Percentiles rank a stretch among this genome's conserved stretches.
Evolutionary conservation across 2,797 vertebrate species (phyloP).

Genomic region (Siniperca obscura): DNA sequence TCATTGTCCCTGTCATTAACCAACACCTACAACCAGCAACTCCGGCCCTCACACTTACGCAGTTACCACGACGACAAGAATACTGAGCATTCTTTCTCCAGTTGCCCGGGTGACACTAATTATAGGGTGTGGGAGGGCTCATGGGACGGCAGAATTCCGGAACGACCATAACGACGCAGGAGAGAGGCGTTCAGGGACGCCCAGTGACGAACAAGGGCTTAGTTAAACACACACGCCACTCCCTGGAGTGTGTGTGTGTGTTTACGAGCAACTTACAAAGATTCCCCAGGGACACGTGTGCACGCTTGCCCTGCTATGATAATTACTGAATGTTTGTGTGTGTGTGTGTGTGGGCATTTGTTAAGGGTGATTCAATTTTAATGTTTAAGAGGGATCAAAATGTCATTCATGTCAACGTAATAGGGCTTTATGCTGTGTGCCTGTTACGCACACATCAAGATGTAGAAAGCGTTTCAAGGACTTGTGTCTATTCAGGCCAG

Average conservation of each 20-base stretch:
- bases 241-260: slow-evolving; percentile 64
- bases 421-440: slow-evolving; percentile 17
- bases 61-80: slow-evolving; percentile 76
- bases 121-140: slow-evolving; percentile 83
- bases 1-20: slow-evolving; percentile 70
- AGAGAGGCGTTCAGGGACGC: slow-evolving; percentile 75
- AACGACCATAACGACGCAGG: slow-evolving; percentile 72
- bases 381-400: slow-evolving; percentile 43
- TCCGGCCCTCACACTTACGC: slow-evolving; percentile 69
- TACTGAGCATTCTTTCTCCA: slow-evolving; percentile 80
- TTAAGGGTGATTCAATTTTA: slow-evolving; percentile 39
- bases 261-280: slow-evolving; percentile 69
- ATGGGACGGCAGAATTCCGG: slow-evolving; percentile 75
- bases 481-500: slow-evolving; percentile 45
- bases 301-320: slow-evolving; percentile 79
- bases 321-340: slow-evolving; percentile 68
- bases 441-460: slow-evolving; percentile 20
- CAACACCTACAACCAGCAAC: slow-evolving; percentile 76
- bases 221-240: slow-evolving; percentile 76
- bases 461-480: slow-evolving; percentile 21
- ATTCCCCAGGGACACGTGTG: slow-evolving; percentile 77
- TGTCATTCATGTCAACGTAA: slow-evolving; percentile 30
- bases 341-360: slow-evolving; percentile 32
- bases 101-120: slow-evolving; percentile 82
- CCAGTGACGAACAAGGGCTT: slow-evolving; percentile 80